phyloP scores from a whole-genome alignment of 2,113 vertebrate species.

The Bos taurus region DNA sequence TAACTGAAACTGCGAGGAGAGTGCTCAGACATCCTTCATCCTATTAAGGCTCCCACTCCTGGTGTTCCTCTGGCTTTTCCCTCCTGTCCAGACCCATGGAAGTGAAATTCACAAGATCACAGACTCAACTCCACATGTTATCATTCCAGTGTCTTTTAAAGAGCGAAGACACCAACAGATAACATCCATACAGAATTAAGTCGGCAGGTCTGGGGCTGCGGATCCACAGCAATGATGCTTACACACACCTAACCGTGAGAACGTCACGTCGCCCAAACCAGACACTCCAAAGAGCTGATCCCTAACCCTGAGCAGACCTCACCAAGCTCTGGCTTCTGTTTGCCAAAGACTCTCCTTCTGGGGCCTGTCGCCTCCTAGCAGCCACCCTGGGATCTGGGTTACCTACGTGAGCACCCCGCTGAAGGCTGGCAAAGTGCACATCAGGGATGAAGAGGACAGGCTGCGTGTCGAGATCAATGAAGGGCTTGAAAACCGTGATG shows the following conservation, averaged over 20 bases:
- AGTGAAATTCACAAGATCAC: not conserved
- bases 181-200: too few species aligned
- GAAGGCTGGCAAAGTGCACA: slow-evolving; percentile 92
- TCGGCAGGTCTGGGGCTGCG: rapidly evolving
- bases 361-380: rapidly evolving
- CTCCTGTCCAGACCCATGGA: not conserved
- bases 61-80: not conserved
- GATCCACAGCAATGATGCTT: rapidly evolving
- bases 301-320: not conserved
- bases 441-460: slow-evolving; percentile 98
- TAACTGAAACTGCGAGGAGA: not conserved
- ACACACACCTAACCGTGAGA: rapidly evolving
- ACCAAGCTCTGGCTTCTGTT: rapidly evolving
- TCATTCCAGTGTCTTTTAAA: not conserved
- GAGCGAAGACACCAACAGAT: not conserved
- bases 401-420: slow-evolving; percentile 92
- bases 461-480: slow-evolving; percentile 92
- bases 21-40: rapidly evolving
- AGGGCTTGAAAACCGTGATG: slow-evolving; percentile 94
- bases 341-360: not conserved
- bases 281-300: not conserved
- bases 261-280: rapidly evolving
- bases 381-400: rapidly evolving
- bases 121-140: not conserved
- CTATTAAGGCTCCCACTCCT: not conserved